Conservation (phyloP, 2,888 invertebrate genomes). For the Shargacucullia verbasci region DNA sequence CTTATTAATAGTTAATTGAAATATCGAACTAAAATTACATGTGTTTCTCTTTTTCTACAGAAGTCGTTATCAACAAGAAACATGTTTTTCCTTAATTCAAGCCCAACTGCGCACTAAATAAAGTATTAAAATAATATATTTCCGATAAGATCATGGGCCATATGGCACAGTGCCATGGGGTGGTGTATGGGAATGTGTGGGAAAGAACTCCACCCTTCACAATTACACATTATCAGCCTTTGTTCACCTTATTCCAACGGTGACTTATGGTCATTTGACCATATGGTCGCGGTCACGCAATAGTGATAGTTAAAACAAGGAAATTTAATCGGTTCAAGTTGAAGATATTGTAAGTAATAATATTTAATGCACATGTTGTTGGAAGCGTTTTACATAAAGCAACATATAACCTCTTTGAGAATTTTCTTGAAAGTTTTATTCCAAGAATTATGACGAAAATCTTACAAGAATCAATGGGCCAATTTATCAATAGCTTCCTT, state of each 20-base stretch:
- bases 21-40: too few relatives aligned
- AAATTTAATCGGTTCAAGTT: constrained; percentile 25
- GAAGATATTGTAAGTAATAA: constrained; percentile 32
- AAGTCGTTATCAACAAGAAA: constrained; percentile 26
- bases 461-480: too few relatives aligned
- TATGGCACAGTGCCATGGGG: constrained; percentile 65
- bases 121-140: constrained; percentile 66
- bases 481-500: too few relatives aligned
- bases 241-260: constrained; percentile 76
- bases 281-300: constrained; percentile 74
- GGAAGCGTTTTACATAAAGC: constrained; percentile 3
- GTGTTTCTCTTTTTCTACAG: neutral
- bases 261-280: constrained; percentile 84
- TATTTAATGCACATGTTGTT: constrained; percentile 9
- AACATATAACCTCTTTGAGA: neutral
- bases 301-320: constrained; percentile 37
- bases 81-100: constrained; percentile 38
- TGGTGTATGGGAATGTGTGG: constrained; percentile 83
- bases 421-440: too few relatives aligned
- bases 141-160: constrained; percentile 70
- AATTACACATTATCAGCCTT: constrained; percentile 75
- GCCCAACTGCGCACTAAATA: constrained; percentile 32
- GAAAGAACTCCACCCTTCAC: constrained; percentile 78
- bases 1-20: too few relatives aligned
- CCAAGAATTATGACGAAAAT: too few relatives aligned